Base-by-base conservation (phyloP, 1,140 invertebrate genomes). In the Camponotus floridanus region DNA sequence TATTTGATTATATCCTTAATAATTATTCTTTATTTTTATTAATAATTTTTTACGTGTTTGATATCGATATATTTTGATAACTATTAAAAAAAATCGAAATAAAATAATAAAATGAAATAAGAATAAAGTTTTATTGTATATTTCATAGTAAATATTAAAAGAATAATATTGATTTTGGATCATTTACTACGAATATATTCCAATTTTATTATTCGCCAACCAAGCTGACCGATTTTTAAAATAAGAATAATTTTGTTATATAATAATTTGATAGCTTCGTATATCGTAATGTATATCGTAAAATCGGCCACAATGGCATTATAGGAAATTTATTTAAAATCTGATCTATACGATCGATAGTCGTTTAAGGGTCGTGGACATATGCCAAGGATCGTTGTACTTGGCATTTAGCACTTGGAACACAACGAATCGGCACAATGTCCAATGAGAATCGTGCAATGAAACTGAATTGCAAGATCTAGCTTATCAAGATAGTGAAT, bases 281-380 rank as follows among this genome's bases (percentile, higher is more conserved):
- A 18, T 11, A 33, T 45, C 39, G 18, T 78, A 48, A 68, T 31
- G 9, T 42, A 18, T 11, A 48, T 45, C 39, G 18, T 64, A 48
- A 68, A 80, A 1, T 8, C n/a, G 7, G 3, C 1, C 8, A 5
- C 36, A 18, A 15, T 33, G 39, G 5, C 13, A 36, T 9, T 31
- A 9, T 42, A 39, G 31, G 21, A 13, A 80, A 65, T 68, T 48
- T 45, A 11, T 13, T 55, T n/a, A 42, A 45, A 70, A 73, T 18
- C 39, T 59, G 2, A 21, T 80, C 26, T 0, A 26, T 26, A 26
- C 26, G 33, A 71, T 70, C 13, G 33, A 9, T 21, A 80, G 15
- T 70, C n/a, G 8, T 70, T 80, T 70, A 70, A 80, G 57, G 65
- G 48, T 71, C 78, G 64, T 80, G 78, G 64, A 80, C 45, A 13